Conservation (phyloP, 2,888 invertebrate genomes). For the Sepiola atlantica region DNA sequence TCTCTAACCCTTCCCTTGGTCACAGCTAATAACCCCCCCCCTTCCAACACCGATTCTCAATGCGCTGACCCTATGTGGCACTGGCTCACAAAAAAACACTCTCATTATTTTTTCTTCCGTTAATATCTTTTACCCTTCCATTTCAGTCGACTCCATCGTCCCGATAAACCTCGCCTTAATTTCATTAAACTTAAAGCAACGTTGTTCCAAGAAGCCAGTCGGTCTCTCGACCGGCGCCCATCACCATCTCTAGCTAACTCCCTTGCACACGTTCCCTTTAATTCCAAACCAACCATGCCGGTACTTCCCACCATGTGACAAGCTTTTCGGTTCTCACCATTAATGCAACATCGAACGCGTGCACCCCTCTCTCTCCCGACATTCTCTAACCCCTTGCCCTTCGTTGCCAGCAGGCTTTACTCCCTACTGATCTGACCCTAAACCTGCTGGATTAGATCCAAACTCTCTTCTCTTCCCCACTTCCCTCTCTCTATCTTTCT, state of each 20-base stretch:
- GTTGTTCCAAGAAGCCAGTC: background rate
- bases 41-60: background rate
- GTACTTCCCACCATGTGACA: background rate
- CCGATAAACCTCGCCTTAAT: slow-evolving; percentile 21
- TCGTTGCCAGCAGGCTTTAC: background rate
- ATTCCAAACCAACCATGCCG: background rate
- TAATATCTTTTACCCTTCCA: background rate
- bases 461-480: background rate
- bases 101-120: background rate
- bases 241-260: background rate
- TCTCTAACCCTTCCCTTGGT: background rate
- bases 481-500: background rate
- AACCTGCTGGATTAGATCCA: too few relatives aligned
- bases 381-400: background rate
- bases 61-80: background rate
- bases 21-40: background rate
- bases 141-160: background rate
- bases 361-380: background rate
- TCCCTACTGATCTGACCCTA: background rate
- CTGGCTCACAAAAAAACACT: background rate
- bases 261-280: background rate
- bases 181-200: background rate
- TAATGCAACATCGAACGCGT: background rate
- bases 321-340: slow-evolving; percentile 1
- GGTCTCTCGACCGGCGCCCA: slow-evolving; percentile 8